These are phyloP conservation scores for Poecilus cupreus DNA, from an alignment of 2,888 invertebrate species.

Conservation along the genomic window DNA sequence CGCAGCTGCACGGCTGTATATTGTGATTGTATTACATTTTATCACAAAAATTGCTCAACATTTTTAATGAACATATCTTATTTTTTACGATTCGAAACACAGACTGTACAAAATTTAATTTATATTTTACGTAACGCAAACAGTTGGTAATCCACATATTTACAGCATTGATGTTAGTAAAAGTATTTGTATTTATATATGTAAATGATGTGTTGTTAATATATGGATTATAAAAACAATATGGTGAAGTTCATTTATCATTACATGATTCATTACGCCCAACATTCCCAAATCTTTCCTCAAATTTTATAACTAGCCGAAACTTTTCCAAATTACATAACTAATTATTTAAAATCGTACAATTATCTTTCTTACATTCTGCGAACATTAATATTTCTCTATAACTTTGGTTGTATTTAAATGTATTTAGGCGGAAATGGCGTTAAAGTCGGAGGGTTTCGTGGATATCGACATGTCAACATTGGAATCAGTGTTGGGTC, in stretches of 20 bases:
- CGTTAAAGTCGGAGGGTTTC: slow-evolving; percentile 95
- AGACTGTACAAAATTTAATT: slow-evolving; percentile 56
- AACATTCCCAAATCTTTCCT: slow-evolving; percentile 28
- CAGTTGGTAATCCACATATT: slow-evolving; percentile 70
- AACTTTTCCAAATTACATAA: not conserved
- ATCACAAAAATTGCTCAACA: slow-evolving; percentile 57
- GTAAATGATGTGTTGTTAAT: slow-evolving; percentile 69
- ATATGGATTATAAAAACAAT: slow-evolving; percentile 70
- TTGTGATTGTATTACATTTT: slow-evolving; percentile 54
- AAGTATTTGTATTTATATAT: slow-evolving; percentile 65
- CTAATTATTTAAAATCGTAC: not conserved
- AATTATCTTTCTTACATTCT: not conserved
- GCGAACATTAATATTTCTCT: not conserved
- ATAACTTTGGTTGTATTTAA: not conserved
- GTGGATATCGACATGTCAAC: slow-evolving; percentile 96
- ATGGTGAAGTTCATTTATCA: slow-evolving; percentile 47
- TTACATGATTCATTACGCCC: slow-evolving; percentile 61
- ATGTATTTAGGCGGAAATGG: slow-evolving; percentile 90
- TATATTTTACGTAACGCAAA: slow-evolving; percentile 56
- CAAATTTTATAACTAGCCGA: not conserved
- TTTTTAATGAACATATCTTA: slow-evolving; percentile 52
- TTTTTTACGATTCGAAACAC: slow-evolving; percentile 48
- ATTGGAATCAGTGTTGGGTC: slow-evolving; percentile 90
- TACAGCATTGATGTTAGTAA: slow-evolving; percentile 68
- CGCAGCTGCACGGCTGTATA: slow-evolving; percentile 54